Percentiles rank a stretch among this genome's conserved stretches.
These are phyloP conservation scores for Noctua janthe DNA, from an alignment of 2,888 invertebrate genomes.

Conservation along the genomic window DNA sequence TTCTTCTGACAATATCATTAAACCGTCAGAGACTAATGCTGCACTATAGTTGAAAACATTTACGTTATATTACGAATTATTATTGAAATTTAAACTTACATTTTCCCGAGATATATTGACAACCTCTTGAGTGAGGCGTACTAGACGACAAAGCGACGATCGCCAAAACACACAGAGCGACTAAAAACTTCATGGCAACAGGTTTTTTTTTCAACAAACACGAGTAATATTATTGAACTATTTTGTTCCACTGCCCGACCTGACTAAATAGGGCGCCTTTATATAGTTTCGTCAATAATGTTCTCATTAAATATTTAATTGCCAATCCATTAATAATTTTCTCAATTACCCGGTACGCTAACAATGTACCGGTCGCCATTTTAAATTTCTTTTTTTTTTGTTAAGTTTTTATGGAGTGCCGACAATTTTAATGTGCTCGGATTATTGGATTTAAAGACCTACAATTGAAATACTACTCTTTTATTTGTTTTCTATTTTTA, in stretches of 20 bases:
- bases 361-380: constrained; percentile 25
- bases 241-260: constrained; percentile 33
- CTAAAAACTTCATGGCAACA: constrained; percentile 68
- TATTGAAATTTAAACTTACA: constrained; percentile 25
- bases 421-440: background rate
- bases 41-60: too few relatives aligned
- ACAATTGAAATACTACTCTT: too few relatives aligned
- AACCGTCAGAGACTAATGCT: too few relatives aligned
- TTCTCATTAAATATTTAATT: constrained; percentile 40
- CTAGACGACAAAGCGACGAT: constrained; percentile 66
- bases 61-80: background rate
- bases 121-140: constrained; percentile 70
- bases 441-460: too few relatives aligned
- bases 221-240: constrained; percentile 29
- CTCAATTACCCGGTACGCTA: constrained; percentile 12
- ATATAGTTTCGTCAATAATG: constrained; percentile 40
- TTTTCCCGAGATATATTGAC: constrained; percentile 68
- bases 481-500: too few relatives aligned
- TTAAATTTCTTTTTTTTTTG: constrained; percentile 14
- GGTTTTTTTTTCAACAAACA: constrained; percentile 36
- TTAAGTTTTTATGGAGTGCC: background rate
- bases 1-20: too few relatives aligned
- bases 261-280: constrained; percentile 39
- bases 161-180: constrained; percentile 63
- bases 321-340: background rate